Evolutionary conservation across 2,888 invertebrate genomes (phyloP).

Genomic region (Carcina quercana): DNA sequence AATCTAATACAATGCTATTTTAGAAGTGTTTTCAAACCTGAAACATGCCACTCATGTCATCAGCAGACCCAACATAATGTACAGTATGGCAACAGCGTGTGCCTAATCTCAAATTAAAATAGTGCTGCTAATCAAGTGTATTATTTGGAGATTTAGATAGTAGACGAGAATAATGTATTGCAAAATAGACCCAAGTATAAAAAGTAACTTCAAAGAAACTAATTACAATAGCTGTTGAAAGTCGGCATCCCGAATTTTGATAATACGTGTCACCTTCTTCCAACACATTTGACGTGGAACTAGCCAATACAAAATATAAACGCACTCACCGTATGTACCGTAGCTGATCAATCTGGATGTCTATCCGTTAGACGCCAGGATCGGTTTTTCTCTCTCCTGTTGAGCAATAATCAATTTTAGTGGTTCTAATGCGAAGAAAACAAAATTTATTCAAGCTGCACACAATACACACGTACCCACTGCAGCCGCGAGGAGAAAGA

Average conservation of each 20-base stretch:
- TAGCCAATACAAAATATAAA: conserved; percentile 44
- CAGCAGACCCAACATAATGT: too few species aligned
- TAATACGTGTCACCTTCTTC: conserved; percentile 72
- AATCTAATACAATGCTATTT: too few species aligned
- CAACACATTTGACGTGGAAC: conserved; percentile 74
- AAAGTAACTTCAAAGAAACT: too few species aligned
- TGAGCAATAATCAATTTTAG: conserved; percentile 35
- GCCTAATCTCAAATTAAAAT: too few species aligned
- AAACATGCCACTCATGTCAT: too few species aligned
- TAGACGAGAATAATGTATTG: too few species aligned
- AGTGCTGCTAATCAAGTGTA: too few species aligned
- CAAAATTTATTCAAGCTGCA: conserved; percentile 25
- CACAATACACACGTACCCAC: conserved; percentile 58
- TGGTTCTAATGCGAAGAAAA: conserved; percentile 27
- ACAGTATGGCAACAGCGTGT: too few species aligned
- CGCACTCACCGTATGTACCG: conserved; percentile 65
- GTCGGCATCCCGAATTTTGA: conserved; percentile 50
- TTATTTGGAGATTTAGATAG: too few species aligned
- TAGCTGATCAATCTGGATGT: conserved; percentile 63
- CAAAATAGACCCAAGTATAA: too few species aligned
- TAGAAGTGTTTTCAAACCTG: too few species aligned
- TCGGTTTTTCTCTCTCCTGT: conserved; percentile 55
- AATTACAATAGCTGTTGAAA: conserved; percentile 4
- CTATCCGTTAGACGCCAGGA: conserved; percentile 63
- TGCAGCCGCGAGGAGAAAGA: conserved; percentile 64